Base-by-base conservation (phyloP, 2,888 invertebrate species). In the Caenorhabditis sp. region DNA sequence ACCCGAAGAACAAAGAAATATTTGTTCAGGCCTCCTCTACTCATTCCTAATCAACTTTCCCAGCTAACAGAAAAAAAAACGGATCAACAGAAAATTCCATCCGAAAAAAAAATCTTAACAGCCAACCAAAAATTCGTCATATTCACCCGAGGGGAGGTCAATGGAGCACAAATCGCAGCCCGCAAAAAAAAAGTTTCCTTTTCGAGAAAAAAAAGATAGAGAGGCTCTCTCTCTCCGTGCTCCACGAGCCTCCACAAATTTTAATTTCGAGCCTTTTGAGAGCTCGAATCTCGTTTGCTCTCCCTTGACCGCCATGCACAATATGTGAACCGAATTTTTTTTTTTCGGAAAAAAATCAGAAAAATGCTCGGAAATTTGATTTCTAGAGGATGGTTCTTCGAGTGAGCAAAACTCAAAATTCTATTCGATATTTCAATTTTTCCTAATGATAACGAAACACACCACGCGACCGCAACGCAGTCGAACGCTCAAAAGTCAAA, bases 191-290 rank as follows among this genome's bases (percentile, higher is more conserved):
- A 24, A 56, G 38, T 68, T 51, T 26, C 54, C 22, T 10, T n/a
- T n/a, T n/a, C n/a, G n/a, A n/a, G n/a, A n/a, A 22, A 22, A 56
- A 31, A 61, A 14, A 58, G 16, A 58, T 31, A 28, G 28, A 49
- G 51, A 19, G 22, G 4, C 26, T 49, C 22, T 47, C 22, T 49
- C 5, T n/a, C 14, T 8, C 49, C 19, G 2, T 49, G 10, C 7
- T n/a, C 49, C n/a, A n/a, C n/a, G n/a, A n/a, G n/a, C 22, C 54
- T 14, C 54, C 24, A 31, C 24, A 59, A 59, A 72, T 61, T 72
- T 72, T 72, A 72, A 72, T 72, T 72, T 72, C 38, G 72, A 72
- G 72, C 72, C 72, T 61, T 70, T 70, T 61, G 47, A 49, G 59
- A 28, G 14, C 35, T 24, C 10, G 22, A 72, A 61, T 72, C 61